A percentile compares a stretch with the other conserved stretches of the same genome.
phyloP scores from a whole-genome alignment of 2,113 vertebrate genomes.

The Myrmophylax atrothorax region DNA sequence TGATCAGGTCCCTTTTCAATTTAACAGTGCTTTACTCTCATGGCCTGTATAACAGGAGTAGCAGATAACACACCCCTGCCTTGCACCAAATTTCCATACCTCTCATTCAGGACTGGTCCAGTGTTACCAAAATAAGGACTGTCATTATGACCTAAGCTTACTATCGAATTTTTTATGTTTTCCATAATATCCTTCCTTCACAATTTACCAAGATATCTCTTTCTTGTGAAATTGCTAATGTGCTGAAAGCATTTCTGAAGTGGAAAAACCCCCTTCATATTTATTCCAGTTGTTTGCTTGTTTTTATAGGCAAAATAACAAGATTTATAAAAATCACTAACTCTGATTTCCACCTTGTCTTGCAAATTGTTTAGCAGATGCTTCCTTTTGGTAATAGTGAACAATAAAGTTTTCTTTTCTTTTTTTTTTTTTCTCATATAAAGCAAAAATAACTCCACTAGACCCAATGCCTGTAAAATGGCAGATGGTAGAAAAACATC shows the following conservation, averaged over 20 bases:
- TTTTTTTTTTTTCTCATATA: background rate
- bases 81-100: background rate
- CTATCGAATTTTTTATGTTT: background rate
- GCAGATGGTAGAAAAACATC: background rate
- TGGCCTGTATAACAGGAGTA: rapidly evolving
- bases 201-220: background rate
- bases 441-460: background rate
- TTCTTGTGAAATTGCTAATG: background rate
- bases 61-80: background rate
- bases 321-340: background rate
- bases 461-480: background rate
- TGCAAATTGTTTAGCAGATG: background rate
- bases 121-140: rapidly evolving
- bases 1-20: background rate
- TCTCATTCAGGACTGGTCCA: background rate
- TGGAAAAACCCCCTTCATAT: background rate
- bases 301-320: background rate
- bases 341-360: background rate
- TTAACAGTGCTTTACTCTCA: rapidly evolving
- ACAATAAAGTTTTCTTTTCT: background rate
- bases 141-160: background rate
- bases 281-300: background rate
- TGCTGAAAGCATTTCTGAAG: background rate
- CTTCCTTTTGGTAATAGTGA: background rate
- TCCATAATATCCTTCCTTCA: background rate